Evolutionary conservation across 2,888 invertebrate species (phyloP).

Genomic region (Orchesella flavescens): DNA sequence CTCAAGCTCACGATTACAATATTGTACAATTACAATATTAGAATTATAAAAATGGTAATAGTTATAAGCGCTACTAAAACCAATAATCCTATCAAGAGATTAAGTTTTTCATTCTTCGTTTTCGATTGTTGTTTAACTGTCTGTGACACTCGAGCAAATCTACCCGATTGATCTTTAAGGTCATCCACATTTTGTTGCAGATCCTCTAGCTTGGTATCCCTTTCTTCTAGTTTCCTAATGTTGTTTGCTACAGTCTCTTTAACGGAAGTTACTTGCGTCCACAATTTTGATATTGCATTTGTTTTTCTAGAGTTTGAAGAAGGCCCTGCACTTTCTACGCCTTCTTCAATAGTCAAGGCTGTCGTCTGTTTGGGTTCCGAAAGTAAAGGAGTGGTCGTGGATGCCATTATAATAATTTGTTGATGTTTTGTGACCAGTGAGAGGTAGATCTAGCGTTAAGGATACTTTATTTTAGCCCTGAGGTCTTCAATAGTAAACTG

Average conservation of each 20-base stretch:
- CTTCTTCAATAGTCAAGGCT: not conserved
- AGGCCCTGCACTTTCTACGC: not conserved
- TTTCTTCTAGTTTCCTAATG: not conserved
- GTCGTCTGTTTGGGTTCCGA: not conserved
- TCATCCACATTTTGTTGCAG: not conserved
- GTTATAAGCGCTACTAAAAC: constrained; percentile 2
- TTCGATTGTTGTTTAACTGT: not conserved
- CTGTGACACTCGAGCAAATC: not conserved
- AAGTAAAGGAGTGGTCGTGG: constrained; percentile 6
- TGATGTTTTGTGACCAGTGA: not conserved
- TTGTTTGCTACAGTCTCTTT: not conserved
- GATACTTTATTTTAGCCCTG: too few relatives aligned
- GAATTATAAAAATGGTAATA: not conserved
- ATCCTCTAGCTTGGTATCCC: not conserved
- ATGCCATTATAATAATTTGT: not conserved
- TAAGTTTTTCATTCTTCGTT: constrained; percentile 16
- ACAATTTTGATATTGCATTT: not conserved
- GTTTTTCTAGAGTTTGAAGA: not conserved
- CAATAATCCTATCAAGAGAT: constrained; percentile 8
- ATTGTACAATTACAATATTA: not conserved
- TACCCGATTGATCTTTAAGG: not conserved
- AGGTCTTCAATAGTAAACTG: too few relatives aligned
- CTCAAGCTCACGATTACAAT: too few relatives aligned
- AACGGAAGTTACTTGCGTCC: not conserved
- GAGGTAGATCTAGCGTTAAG: too few relatives aligned